Conservation (phyloP, 2,888 invertebrate genomes). For the Andrena camellia region DNA sequence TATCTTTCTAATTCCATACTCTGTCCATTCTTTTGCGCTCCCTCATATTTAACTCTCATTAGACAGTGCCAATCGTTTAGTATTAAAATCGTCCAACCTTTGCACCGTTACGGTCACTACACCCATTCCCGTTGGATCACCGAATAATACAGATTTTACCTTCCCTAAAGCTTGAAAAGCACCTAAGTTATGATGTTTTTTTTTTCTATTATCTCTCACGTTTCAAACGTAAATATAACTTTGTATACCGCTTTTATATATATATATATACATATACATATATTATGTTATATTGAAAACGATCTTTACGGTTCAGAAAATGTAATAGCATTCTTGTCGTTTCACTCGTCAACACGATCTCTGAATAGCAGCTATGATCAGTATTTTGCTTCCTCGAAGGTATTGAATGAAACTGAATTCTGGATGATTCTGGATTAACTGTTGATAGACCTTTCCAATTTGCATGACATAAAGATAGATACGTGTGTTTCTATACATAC, state of each 20-base stretch:
- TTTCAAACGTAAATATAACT: conserved; percentile 48
- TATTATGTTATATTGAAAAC: conserved; percentile 45
- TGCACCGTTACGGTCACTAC: conserved; percentile 70
- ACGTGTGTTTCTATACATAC: conserved; percentile 37
- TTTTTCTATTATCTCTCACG: conserved; percentile 32
- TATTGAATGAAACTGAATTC: conserved; percentile 64
- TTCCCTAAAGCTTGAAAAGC: conserved; percentile 66
- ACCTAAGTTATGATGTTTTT: conserved; percentile 57
- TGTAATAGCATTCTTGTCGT: conserved; percentile 47
- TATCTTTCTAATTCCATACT: conserved; percentile 54
- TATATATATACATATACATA: background rate
- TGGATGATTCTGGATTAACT: conserved; percentile 56
- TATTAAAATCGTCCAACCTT: conserved; percentile 66
- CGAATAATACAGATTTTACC: conserved; percentile 59
- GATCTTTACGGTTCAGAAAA: conserved; percentile 63
- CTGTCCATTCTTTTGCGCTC: conserved; percentile 61
- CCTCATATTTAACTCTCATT: conserved; percentile 59
- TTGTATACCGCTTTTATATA: conserved; percentile 45
- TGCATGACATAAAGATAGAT: conserved; percentile 50
- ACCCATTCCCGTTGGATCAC: conserved; percentile 74
- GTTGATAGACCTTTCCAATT: conserved; percentile 73
- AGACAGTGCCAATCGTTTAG: conserved; percentile 72
- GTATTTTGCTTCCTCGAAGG: conserved; percentile 58
- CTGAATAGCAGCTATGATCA: conserved; percentile 63
- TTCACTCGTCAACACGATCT: conserved; percentile 55